Evolutionary conservation across 1,140 invertebrate species (phyloP).

Genomic region (Cyclargus thomasi): DNA sequence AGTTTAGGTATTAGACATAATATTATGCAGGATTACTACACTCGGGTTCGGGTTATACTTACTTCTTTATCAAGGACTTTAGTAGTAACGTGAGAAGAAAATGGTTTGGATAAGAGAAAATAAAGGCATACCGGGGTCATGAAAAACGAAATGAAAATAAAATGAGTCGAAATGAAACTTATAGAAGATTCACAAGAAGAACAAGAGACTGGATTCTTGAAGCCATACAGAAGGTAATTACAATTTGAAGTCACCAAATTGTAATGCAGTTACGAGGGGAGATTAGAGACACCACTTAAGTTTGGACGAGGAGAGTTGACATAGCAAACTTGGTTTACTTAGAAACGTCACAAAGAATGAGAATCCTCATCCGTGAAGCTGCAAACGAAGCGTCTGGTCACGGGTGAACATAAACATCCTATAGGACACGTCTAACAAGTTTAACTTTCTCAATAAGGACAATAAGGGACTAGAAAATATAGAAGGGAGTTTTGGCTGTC

Average conservation of each 20-base stretch:
- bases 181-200: conserved; percentile 59
- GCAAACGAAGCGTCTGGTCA: conserved; percentile 29
- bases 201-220: conserved; percentile 68
- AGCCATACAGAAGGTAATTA: conserved; percentile 64
- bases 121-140: background rate
- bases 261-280: conserved; percentile 76
- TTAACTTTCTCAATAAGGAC: conserved; percentile 27
- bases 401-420: conserved; percentile 51
- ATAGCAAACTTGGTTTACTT: conserved; percentile 38
- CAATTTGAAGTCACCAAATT: conserved; percentile 74
- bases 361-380: conserved; percentile 52
- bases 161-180: conserved; percentile 36
- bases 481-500: background rate
- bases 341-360: conserved; percentile 37
- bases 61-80: background rate
- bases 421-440: conserved; percentile 45
- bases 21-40: background rate
- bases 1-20: background rate
- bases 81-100: background rate
- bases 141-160: conserved; percentile 24
- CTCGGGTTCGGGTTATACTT: background rate
- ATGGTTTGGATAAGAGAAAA: background rate
- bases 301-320: conserved; percentile 35
- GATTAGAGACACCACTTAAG: conserved; percentile 68
- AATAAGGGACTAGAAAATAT: background rate